phyloP scores from a whole-genome alignment of 2,113 vertebrate species.

The Abramis brama region DNA sequence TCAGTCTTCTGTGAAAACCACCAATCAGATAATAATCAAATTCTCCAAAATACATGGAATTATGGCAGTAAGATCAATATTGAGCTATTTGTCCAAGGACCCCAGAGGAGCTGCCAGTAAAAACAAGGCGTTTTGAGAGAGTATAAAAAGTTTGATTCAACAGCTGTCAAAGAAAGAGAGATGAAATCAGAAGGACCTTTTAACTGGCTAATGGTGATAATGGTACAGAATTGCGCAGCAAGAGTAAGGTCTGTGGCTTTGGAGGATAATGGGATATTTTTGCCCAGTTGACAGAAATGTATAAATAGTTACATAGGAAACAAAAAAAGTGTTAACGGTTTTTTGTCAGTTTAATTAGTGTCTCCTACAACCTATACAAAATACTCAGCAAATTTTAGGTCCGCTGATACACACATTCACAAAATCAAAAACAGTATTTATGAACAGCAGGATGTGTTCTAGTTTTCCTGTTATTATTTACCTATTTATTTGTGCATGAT shows the following conservation, averaged over 20 bases:
- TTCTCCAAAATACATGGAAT: slow-evolving; percentile 44
- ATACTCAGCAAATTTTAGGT: slow-evolving; percentile 45
- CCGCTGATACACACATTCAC: slow-evolving; percentile 15
- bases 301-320: slow-evolving; percentile 44
- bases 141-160: neutral
- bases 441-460: slow-evolving; percentile 61
- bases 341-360: slow-evolving; percentile 64
- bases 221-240: slow-evolving; percentile 48
- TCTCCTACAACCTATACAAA: slow-evolving; percentile 55
- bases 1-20: slow-evolving; percentile 23
- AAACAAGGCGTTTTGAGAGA: neutral
- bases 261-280: slow-evolving; percentile 49
- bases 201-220: slow-evolving; percentile 58
- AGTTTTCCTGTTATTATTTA: slow-evolving; percentile 63
- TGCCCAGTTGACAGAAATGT: slow-evolving; percentile 13
- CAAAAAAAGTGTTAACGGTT: slow-evolving; percentile 26
- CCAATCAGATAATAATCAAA: slow-evolving; percentile 43
- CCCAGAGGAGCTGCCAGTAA: slow-evolving; percentile 1
- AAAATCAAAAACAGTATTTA: slow-evolving; percentile 70
- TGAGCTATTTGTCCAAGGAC: neutral
- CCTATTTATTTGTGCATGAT: slow-evolving; percentile 72
- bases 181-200: slow-evolving; percentile 54
- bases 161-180: slow-evolving; percentile 22
- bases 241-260: slow-evolving; percentile 53
- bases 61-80: slow-evolving; percentile 33